Evolutionary conservation across 2,797 vertebrate genomes (phyloP), one percentile per base, ranked within the genome.

Genomic region (Synanceia verrucosa): DNA sequence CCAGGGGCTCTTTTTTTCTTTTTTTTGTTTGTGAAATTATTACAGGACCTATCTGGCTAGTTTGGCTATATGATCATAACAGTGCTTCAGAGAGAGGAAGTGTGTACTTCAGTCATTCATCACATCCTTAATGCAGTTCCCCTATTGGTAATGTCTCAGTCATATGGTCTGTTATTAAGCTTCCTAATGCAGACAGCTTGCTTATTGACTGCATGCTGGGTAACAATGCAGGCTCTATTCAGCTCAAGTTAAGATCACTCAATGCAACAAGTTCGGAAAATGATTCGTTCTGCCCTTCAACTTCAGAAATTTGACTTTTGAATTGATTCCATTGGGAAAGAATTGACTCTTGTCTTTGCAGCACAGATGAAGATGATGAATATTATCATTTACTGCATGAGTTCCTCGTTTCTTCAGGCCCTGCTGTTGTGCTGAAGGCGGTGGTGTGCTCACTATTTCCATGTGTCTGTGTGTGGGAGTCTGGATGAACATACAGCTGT

Each of bases 391-490:
- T 46, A 24, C 50, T 76, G 59, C 34, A 33, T 64, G 72, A 84
- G 63, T 62, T 64, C 51, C 65, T 85, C 19, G 12, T 83, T 68
- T 88, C 70, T 85, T 51, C n/a, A 33, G 65, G 28, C 52, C 65
- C 48, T 62, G 55, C 82, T 88, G 82, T 83, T 81, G 76, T 83
- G 76, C 78, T 0, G 56, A 65, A 72, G 81, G 73, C 67, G n/a
- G 73, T 76, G 50, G 26, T 83, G 69, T 77, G 74, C 73, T 93
- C 91, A 92, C 84, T 88, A 60, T 92, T 94, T 92, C 91, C 92
- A 91, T 93, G 85, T 87, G 52, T 84, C 81, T 65, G 70, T 73
- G 77, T 82, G 91, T 91, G 86, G 91, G 88, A 88, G 89, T 83
- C 60, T 16, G 23, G 76, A 81, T 61, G 84, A 90, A 88, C 82